Evolutionary conservation across 1,140 invertebrate species (phyloP).

Genomic region (Pectinophora gossypiella): DNA sequence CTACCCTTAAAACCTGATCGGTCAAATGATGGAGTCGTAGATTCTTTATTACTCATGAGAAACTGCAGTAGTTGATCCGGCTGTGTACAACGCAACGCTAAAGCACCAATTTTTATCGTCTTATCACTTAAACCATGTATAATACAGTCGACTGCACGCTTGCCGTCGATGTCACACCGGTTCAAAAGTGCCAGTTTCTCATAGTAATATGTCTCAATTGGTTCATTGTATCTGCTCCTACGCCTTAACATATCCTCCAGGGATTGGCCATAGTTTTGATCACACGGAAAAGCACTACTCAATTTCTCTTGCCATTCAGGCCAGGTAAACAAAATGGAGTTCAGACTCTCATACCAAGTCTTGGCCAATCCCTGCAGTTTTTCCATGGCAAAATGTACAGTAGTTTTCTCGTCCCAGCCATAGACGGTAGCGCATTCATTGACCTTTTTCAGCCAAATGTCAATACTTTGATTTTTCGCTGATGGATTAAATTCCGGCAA

Average conservation of each 20-base stretch:
- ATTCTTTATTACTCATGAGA: slow-evolving; percentile 7
- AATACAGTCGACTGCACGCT: slow-evolving; percentile 13
- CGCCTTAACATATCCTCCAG: slow-evolving; percentile 2
- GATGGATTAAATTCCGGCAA: slow-evolving; percentile 22
- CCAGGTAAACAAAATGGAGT: slow-evolving; percentile 14
- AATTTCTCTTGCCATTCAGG: slow-evolving; percentile 13
- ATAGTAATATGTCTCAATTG: slow-evolving; percentile 1
- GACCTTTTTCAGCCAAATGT: slow-evolving; percentile 21
- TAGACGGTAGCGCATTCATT: slow-evolving; percentile 21
- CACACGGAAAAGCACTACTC: neutral
- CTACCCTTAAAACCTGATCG: neutral
- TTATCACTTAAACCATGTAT: slow-evolving; percentile 16
- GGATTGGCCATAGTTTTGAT: slow-evolving; percentile 3
- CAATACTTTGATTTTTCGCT: slow-evolving; percentile 14
- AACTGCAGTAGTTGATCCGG: slow-evolving; percentile 14
- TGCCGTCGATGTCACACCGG: slow-evolving; percentile 12
- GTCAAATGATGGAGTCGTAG: neutral
- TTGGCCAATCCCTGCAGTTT: slow-evolving; percentile 22
- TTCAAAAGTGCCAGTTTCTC: neutral
- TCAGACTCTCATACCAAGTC: slow-evolving; percentile 16
- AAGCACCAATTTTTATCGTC: slow-evolving; percentile 12
- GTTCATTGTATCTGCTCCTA: neutral
- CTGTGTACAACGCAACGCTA: slow-evolving; percentile 7
- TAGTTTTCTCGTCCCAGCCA: slow-evolving; percentile 22
- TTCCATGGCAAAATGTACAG: slow-evolving; percentile 16